Evolutionary conservation across 2,888 invertebrate species (phyloP).

Genomic region (Meganola albula): DNA sequence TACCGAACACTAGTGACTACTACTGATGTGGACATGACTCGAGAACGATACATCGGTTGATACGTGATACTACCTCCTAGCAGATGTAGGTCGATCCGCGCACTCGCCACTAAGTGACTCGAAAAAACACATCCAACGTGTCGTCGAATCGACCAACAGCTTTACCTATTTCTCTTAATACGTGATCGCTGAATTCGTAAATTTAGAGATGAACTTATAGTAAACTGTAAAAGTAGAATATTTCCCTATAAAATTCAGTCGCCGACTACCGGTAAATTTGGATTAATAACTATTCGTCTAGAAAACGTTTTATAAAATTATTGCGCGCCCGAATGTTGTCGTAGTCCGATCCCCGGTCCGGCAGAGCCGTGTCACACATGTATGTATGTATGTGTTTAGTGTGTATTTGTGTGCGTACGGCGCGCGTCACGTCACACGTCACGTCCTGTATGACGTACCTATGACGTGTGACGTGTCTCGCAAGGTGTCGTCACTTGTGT

Average conservation of each 20-base stretch:
- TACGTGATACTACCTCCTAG: constrained; percentile 50
- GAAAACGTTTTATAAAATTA: constrained; percentile 67
- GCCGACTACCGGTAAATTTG: constrained; percentile 69
- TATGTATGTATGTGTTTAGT: no score
- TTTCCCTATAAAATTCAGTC: constrained; percentile 74
- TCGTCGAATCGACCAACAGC: constrained; percentile 42
- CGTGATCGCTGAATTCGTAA: constrained; percentile 51
- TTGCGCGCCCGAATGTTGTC: constrained; percentile 49
- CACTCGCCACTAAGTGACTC: constrained; percentile 44
- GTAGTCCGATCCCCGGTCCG: background rate
- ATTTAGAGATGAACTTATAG: constrained; percentile 59
- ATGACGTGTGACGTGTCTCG: constrained; percentile 14
- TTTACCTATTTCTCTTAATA: constrained; percentile 38
- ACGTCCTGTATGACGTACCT: constrained; percentile 76
- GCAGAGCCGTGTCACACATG: no score
- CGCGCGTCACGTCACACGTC: constrained; percentile 45
- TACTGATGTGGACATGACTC: constrained; percentile 53
- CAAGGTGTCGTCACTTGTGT: constrained; percentile 12
- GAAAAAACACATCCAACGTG: constrained; percentile 38
- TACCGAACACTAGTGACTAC: constrained; percentile 55
- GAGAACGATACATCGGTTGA: constrained; percentile 39
- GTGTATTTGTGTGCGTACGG: no score
- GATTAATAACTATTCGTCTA: constrained; percentile 64
- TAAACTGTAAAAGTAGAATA: constrained; percentile 63
- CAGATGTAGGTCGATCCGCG: constrained; percentile 62